These are phyloP conservation scores for Brachionus rubens DNA, from an alignment of 1,140 invertebrate genomes.

Conservation along the genomic window DNA sequence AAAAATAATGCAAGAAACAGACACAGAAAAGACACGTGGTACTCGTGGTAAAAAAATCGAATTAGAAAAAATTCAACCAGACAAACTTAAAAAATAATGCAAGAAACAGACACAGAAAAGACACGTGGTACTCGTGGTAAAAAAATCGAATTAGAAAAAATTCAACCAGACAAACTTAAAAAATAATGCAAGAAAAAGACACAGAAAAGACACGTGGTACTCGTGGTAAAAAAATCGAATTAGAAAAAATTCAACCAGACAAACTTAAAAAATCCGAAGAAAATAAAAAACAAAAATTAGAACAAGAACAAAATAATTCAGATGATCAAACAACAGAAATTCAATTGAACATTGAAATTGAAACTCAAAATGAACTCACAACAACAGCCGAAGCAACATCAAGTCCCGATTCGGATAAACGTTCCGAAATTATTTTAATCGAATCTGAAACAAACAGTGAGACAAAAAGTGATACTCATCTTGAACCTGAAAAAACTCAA, in stretches of 20 bases:
- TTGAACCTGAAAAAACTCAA: neutral
- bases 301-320: neutral
- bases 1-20: neutral
- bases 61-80: constrained; percentile 6
- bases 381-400: neutral
- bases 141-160: neutral
- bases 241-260: constrained; percentile 30
- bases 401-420: neutral
- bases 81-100: constrained; percentile 1
- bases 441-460: neutral
- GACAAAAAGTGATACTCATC: neutral
- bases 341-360: neutral
- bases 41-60: neutral
- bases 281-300: neutral
- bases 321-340: neutral
- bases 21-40: neutral
- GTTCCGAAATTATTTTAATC: neutral
- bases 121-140: too few species aligned
- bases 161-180: neutral
- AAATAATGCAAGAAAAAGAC: neutral
- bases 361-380: neutral
- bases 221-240: neutral
- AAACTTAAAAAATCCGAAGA: constrained; percentile 9
- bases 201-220: too few species aligned
- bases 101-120: neutral